A percentile compares a stretch with the other conserved stretches of the same genome.
phyloP scores from a whole-genome alignment of 2,113 vertebrate species.

The Malurus cyaneus region DNA sequence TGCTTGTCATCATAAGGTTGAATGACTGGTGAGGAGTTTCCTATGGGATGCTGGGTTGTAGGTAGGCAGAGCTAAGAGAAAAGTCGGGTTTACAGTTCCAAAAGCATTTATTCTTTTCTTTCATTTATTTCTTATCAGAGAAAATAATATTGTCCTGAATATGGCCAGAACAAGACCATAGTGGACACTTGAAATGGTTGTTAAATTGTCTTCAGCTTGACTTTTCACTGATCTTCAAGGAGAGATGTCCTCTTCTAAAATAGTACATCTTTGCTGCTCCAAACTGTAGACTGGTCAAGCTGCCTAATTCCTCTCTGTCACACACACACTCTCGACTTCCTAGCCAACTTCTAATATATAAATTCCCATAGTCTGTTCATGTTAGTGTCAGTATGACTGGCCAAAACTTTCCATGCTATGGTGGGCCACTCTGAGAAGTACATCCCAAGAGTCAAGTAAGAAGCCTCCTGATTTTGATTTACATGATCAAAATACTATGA shows the following conservation, averaged over 20 bases:
- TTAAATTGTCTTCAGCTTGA: background rate
- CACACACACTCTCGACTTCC: background rate
- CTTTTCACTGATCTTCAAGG: background rate
- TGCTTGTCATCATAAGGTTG: background rate
- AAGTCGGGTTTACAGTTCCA: background rate
- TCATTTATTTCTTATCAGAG: background rate
- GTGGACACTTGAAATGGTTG: background rate
- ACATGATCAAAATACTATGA: background rate
- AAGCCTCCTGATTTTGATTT: background rate
- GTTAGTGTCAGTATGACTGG: background rate
- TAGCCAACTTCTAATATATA: background rate
- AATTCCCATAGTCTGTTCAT: background rate
- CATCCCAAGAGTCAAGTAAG: background rate
- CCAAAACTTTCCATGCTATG: background rate
- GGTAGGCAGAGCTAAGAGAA: background rate
- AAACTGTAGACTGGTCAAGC: background rate
- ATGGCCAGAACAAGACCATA: background rate
- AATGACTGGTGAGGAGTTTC: background rate
- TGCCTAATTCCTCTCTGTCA: rapidly evolving
- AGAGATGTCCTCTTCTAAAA: background rate
- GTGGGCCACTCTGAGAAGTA: background rate
- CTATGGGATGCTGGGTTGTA: background rate
- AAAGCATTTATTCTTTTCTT: background rate
- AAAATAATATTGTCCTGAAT: background rate
- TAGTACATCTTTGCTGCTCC: background rate